Evolutionary conservation across 2,888 invertebrate species (phyloP), one percentile per base, ranked within the genome.

Genomic region (Limulus polyphemus): DNA sequence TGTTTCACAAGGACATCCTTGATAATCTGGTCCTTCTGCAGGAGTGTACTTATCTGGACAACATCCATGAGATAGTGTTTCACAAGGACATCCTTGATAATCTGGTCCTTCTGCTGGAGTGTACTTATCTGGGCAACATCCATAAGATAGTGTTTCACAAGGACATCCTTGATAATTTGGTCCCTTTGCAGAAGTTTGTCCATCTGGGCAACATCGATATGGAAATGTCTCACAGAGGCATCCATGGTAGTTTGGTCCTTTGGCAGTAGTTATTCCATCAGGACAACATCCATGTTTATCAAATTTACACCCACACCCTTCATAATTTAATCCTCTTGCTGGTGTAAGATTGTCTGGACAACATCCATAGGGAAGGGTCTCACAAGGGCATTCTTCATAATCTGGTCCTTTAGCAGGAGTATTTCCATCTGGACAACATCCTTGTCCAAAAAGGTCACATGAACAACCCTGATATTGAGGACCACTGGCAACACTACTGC

Each of bases 401-500:
- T 83, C 79, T 10, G 84, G 82, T 47, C 97, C 97, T 67, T 82
- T 81, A 0, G 94, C 91, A 10, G 85, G 78, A 0, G 88, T 89
- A 51, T 78, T 76, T 64, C 88, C 86, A 77, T 92, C 90, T 0
- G 90, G 88, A 72, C 94, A 94, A 75, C 94, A 94, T 0, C 90
- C 87, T 71, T 84, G 88, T 13, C 81, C 83, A 0, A 84, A 83
- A 2, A 80, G 79, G 49, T 49, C 57, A 61, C 32, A 82, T 80
- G 80, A 80, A 73, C 95, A 67, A 2, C 64, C 67, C 16, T 62
- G 58, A 49, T 63, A 65, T 16, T 63, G 32, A 32, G 81, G 80
- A 57, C 89, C 89, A 60, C 78, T 77, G 14, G 88, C 88, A 70
- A 80, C 75, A 4, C 71, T 71, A 13, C 69, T 70, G 52, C 72